Evolutionary conservation across 1,140 invertebrate species (phyloP).

Genomic region (Calephelis virginiensis): DNA sequence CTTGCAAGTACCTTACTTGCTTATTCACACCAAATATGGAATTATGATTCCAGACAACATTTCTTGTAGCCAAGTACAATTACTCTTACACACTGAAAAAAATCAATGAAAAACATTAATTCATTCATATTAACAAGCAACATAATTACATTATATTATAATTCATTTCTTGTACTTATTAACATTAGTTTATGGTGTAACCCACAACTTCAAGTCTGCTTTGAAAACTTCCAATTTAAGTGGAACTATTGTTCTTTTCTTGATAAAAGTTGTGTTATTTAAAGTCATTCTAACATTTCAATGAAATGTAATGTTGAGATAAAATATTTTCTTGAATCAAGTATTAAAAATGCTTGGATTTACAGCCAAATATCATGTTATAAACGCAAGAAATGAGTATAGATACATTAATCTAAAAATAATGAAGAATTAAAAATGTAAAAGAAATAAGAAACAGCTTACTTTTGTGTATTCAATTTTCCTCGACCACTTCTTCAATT

Average conservation of each 20-base stretch:
- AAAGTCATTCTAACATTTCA: no score
- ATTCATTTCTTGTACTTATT: no score
- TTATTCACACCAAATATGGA: no score
- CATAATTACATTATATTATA: no score
- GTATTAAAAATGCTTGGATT: not conserved
- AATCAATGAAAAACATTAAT: no score
- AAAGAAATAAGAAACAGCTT: not conserved
- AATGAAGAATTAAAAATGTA: no score
- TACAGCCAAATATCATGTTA: not conserved
- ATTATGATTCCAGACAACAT: no score
- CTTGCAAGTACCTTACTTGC: no score
- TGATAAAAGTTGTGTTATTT: not conserved
- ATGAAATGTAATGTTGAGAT: no score
- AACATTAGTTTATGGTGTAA: not conserved
- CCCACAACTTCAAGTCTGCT: not conserved
- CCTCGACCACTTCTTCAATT: conserved; percentile 35
- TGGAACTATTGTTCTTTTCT: not conserved
- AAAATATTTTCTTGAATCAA: not conserved
- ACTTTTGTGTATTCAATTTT: not conserved
- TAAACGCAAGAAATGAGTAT: not conserved
- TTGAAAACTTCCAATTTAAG: not conserved
- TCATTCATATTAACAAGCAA: not conserved
- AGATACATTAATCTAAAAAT: no score
- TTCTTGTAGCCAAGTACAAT: no score
- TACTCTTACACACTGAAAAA: no score